Base-by-base conservation (phyloP, 1,140 invertebrate species). In the Anastatus disparis region DNA sequence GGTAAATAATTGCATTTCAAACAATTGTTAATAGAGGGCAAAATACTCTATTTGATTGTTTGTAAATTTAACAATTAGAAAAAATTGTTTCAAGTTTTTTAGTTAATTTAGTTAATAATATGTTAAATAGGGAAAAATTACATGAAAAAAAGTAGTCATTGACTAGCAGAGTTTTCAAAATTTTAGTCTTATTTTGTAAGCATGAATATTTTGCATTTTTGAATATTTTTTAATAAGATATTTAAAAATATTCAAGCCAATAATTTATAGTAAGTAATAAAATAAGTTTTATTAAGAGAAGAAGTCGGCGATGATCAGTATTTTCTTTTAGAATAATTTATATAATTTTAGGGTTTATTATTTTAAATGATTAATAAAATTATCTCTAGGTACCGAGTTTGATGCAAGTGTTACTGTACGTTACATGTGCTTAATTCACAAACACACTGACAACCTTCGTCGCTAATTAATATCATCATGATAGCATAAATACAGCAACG, bases 1-100 rank as follows among this genome's bases (percentile, higher is more conserved):
- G 44, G 55, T 70, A 70, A 69, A 62, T 44, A 27, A 70, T 63
- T 63, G 24, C 26, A 53, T 27, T 42, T 38, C 42, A 50, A 20
- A 20, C 31, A 53, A 53, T 53, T 70, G 58, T 70, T 70, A 35
- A 9, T 55, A 55, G 31, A 27, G 27, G 62, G 62, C 2, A 35
- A 55, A 46, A 62, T 4, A 9, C 9, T 61, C 42, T 69, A 46
- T 61, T 59, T 7, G 27, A 29, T 55, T 63, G 17, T 55, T 58
- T 50, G 22, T n/a, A 8, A 52, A 22, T 3, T 10, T n/a, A n/a
- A n/a, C n/a, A 53, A 22, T 44, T 56, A 22, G 20, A 31, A 35
- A 50, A 46, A 67, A 20, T 46, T 56, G 22, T 63, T 46, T 63
- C 1, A 38, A 13, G 15, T 35, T 64, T n/a, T n/a, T n/a, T n/a